Base-by-base conservation (phyloP, 1,140 invertebrate genomes). In the Drosophila erecta region DNA sequence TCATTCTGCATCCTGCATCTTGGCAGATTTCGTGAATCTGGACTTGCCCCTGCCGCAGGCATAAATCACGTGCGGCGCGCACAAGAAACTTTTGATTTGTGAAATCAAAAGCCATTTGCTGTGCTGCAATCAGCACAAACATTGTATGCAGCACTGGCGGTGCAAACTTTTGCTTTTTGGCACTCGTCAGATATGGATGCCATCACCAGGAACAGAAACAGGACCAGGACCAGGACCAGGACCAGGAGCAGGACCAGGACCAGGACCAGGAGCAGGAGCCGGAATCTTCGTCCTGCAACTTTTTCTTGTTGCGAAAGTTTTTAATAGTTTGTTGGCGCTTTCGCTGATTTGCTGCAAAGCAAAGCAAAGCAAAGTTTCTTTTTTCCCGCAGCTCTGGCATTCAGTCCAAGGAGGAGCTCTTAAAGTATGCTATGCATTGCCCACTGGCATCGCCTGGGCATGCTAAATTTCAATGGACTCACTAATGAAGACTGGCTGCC, bases 41-140 rank as follows among this genome's bases (percentile, higher is more conserved):
- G 55, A 66, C 61, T 20, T 33, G 33, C 35, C 60, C 43, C 51
- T 76, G 66, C 80, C 70, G 79, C 84, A 86, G 84, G 85, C 90
- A 91, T 91, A 91, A 91, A 91, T 91, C 90, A 91, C 90, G 90
- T 90, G 80, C 81, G 60, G 37, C 33, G 44, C 71, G 66, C 85
- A 89, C 79, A 91, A 85, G 73, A 91, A 91, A 91, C 81, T 91
- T 91, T 91, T 91, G 90, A 91, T 91, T 91, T 91, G 85, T 87
- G 86, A 91, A 91, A 91, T 91, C 90, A 91, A 91, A 91, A 91
- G 90, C 90, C 85, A 91, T 91, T 91, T 91, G 86, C 90, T 79
- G 85, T 81, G 71, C 81, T 91, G 90, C 86, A 91, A 91, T 91
- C 90, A 91, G 90, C 90, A 85, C 85, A 91, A 91, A 91, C 90